Evolutionary conservation across 2,797 vertebrate species (phyloP).

Genomic region (Hipposideros larvatus): DNA sequence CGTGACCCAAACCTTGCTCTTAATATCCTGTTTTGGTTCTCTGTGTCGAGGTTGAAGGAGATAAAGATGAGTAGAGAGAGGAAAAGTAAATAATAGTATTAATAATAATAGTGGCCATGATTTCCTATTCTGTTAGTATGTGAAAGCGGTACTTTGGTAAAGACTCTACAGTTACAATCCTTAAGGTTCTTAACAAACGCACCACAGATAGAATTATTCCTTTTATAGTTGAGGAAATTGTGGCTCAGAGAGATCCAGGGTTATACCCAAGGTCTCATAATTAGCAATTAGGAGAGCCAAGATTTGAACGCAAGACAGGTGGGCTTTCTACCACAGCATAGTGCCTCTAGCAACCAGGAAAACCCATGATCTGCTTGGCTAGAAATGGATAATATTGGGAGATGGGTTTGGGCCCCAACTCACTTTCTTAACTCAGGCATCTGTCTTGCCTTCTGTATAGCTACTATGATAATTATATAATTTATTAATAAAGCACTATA

Average conservation of each 20-base stretch:
- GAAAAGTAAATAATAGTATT: neutral
- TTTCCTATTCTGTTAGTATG: neutral
- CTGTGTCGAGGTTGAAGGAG: neutral
- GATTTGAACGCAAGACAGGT: neutral
- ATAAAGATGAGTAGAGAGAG: neutral
- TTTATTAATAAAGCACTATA: constrained; percentile 80
- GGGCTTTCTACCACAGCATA: neutral
- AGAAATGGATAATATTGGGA: neutral
- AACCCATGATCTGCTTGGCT: neutral
- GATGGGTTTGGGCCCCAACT: neutral
- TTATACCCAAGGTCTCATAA: neutral
- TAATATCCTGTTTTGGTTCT: constrained; percentile 22
- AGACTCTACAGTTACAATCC: neutral
- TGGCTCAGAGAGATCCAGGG: neutral
- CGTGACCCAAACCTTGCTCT: neutral
- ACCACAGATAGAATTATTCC: neutral
- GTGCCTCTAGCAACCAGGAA: constrained; percentile 3
- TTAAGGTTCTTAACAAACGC: neutral
- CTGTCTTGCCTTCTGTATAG: constrained; percentile 66
- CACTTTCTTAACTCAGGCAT: constrained; percentile 57
- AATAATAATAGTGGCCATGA: neutral
- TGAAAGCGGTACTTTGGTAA: neutral
- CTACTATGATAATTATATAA: constrained; percentile 74
- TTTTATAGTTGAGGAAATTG: neutral
- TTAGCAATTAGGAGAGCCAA: neutral